A percentile compares a stretch with the other conserved stretches of the same genome.
Evolutionary conservation across 2,888 invertebrate species (phyloP).

Genomic region (Silvanus unidentatus): DNA sequence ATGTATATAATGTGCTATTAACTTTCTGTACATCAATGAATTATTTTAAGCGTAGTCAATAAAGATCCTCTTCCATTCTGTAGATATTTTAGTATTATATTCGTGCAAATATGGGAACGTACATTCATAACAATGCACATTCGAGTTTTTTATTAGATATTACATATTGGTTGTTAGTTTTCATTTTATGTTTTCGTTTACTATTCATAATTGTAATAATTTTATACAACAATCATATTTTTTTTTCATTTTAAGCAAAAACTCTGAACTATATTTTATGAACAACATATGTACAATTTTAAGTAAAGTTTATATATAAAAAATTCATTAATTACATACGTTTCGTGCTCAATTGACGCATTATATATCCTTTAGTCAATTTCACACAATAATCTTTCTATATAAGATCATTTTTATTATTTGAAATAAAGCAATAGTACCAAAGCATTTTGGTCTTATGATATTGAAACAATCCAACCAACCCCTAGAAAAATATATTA

Average conservation of each 20-base stretch:
- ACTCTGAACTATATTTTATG: conserved; percentile 19
- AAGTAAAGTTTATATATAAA: conserved; percentile 24
- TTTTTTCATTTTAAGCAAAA: conserved; percentile 19
- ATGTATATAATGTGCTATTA: conserved; percentile 41
- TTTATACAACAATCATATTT: conserved; percentile 15
- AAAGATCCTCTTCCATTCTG: conserved; percentile 31
- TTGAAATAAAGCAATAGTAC: conserved; percentile 46
- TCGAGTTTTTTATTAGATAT: too few species aligned
- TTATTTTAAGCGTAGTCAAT: conserved; percentile 37
- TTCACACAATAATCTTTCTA: not conserved
- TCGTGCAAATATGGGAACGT: conserved; percentile 9
- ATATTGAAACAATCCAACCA: conserved; percentile 28
- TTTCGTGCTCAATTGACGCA: not conserved
- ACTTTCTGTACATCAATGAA: conserved; percentile 31
- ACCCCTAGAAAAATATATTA: conserved; percentile 43
- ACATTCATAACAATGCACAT: too few species aligned
- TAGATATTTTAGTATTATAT: conserved; percentile 15
- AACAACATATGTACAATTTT: conserved; percentile 27
- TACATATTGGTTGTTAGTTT: too few species aligned
- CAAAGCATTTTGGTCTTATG: conserved; percentile 42
- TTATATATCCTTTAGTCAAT: too few species aligned
- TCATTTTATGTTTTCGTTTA: too few species aligned
- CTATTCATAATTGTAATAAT: conserved; percentile 14
- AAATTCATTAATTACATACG: conserved; percentile 17
- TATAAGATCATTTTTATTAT: conserved; percentile 14